These are phyloP conservation scores for Lophura nycthemera DNA, from an alignment of 2,113 vertebrate genomes.

Conservation along the genomic window DNA sequence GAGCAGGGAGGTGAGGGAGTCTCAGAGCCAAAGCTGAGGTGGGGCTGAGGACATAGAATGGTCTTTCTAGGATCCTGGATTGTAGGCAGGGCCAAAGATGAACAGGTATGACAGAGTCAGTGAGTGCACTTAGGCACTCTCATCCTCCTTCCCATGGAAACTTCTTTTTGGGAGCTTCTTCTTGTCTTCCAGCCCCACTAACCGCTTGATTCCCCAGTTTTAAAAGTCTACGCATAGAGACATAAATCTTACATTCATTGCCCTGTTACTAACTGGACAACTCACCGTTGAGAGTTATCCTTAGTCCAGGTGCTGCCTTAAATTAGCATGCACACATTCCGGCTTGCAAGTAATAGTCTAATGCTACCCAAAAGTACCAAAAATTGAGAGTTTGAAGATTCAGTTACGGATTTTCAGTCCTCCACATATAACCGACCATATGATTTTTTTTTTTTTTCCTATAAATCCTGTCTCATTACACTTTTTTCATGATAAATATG, in stretches of 20 bases:
- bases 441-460: background rate
- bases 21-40: too few species aligned
- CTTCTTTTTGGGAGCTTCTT: background rate
- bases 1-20: background rate
- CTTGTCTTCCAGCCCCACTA: background rate
- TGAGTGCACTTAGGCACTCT: background rate
- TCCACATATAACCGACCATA: background rate
- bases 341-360: background rate
- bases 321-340: background rate
- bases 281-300: background rate
- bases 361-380: background rate
- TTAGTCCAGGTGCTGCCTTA: background rate
- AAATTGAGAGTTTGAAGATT: background rate
- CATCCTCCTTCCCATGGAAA: background rate
- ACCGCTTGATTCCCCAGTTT: background rate
- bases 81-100: fast-evolving
- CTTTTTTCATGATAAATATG: background rate
- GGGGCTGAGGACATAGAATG: background rate
- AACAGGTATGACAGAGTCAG: background rate
- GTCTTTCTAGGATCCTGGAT: too few species aligned
- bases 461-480: background rate
- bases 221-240: background rate
- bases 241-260: fast-evolving
- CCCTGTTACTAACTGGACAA: background rate
- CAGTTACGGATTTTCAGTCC: background rate